phyloP scores from a whole-genome alignment of 2,113 vertebrate genomes.

The Mustelus asterias region DNA sequence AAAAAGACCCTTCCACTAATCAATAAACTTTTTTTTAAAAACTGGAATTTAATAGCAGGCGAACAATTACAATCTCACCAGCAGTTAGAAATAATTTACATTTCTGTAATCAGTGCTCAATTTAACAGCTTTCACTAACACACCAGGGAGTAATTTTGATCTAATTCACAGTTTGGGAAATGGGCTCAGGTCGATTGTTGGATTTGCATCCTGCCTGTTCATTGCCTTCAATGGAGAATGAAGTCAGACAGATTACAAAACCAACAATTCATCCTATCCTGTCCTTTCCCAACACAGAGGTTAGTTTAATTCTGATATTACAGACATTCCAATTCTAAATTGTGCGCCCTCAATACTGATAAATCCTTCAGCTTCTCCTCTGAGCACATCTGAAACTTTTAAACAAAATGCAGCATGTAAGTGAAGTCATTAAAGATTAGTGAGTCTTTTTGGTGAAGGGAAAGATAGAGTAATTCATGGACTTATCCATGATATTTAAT shows the following conservation, averaged over 20 bases:
- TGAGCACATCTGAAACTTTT: neutral
- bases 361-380: neutral
- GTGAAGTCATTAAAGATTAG: neutral
- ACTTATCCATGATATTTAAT: neutral
- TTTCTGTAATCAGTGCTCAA: slow-evolving; percentile 53
- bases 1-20: no score
- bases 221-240: neutral
- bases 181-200: neutral
- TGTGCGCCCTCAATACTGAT: neutral
- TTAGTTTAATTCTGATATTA: neutral
- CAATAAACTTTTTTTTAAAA: no score
- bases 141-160: neutral
- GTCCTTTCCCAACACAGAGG: neutral
- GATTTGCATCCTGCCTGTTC: neutral
- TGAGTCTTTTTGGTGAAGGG: neutral
- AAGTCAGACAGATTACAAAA: neutral
- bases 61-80: neutral
- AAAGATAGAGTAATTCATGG: neutral
- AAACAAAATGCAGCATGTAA: neutral
- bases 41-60: neutral
- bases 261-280: neutral
- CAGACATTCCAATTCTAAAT: neutral
- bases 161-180: neutral
- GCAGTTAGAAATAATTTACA: slow-evolving; percentile 40
- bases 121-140: slow-evolving; percentile 48